Evolutionary conservation across 2,113 vertebrate genomes (phyloP), one percentile per base, ranked within the genome.

Genomic region (Tonatia bakeri): DNA sequence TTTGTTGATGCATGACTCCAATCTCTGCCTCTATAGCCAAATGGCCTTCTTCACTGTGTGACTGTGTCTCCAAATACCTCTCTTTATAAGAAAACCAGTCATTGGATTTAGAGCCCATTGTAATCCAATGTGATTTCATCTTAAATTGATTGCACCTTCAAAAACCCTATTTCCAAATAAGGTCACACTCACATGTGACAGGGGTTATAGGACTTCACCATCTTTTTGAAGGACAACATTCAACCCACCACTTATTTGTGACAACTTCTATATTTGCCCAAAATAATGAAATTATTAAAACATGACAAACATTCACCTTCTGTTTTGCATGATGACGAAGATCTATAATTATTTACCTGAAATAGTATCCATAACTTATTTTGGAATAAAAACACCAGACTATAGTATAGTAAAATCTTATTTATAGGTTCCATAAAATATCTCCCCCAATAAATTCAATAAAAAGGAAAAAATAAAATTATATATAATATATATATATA

Each of bases 271-370:
- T 3, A 65, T 10, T 91, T 92, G 19, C n/a, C 26, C 87, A 59
- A 95, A 85, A 28, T 47, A 87, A 61, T 22, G 69, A 45, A 81
- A 94, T 50, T 83, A 61, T 45, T 61, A 79, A 92, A 87, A 54
- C 6, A 38, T 82, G 24, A 86, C 28, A 88, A 47, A 65, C 6
- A n/a, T 54, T 56, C 43, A 72, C 28, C 5, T 81, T 92, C 81
- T 72, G 43, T 72, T 59, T 87, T 73, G 22, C 7, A 16, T 45
- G 11, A 88, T 93, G 73, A 82, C 65, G 81, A 94, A 93, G n/a
- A 82, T 84, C 56, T 81, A 77, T 45, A 91, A 67, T 82, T 72
- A 94, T 67, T 67, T 93, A 91, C 16, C n/a, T 93, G 14, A 24
- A 88, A 36, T 47, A 12, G 8, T 75, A 91, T 40, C 31, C 22